Evolutionary conservation across 2,888 invertebrate species (phyloP).

Genomic region (Drosophila robusta): DNA sequence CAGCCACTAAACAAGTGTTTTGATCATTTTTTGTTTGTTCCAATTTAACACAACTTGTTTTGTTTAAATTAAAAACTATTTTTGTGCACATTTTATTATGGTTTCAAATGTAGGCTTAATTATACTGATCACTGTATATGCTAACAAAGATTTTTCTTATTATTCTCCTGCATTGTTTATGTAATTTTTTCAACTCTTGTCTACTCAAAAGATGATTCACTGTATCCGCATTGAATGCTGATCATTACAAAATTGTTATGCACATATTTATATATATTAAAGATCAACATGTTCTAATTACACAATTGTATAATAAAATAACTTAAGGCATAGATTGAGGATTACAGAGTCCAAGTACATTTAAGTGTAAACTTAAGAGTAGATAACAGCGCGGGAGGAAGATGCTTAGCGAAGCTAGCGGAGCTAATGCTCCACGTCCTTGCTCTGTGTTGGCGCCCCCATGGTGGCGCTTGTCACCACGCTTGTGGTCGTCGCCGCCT

Average conservation of each 20-base stretch:
- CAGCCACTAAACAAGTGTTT: too few relatives aligned
- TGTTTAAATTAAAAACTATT: neutral
- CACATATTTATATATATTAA: constrained; percentile 16
- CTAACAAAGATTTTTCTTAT: too few relatives aligned
- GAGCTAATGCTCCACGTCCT: constrained; percentile 23
- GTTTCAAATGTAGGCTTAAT: too few relatives aligned
- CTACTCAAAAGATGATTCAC: neutral
- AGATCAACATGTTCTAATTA: constrained; percentile 50
- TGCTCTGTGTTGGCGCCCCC: constrained; percentile 21
- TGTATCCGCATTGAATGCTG: neutral
- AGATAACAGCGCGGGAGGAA: constrained; percentile 6
- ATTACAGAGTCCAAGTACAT: constrained; percentile 16
- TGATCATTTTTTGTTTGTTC: too few relatives aligned
- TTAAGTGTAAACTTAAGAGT: constrained; percentile 25
- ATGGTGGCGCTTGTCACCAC: too few relatives aligned
- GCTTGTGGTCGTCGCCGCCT: constrained; percentile 25
- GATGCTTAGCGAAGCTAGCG: neutral
- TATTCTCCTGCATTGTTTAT: too few relatives aligned
- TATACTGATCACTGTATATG: too few relatives aligned
- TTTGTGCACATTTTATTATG: neutral
- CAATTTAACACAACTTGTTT: too few relatives aligned
- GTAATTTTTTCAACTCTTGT: neutral
- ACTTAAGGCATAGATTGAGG: constrained; percentile 47
- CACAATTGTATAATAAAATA: constrained; percentile 21
- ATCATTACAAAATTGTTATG: neutral